Evolutionary conservation across 2,888 invertebrate genomes (phyloP).

Genomic region (Platycnemis pennipes): DNA sequence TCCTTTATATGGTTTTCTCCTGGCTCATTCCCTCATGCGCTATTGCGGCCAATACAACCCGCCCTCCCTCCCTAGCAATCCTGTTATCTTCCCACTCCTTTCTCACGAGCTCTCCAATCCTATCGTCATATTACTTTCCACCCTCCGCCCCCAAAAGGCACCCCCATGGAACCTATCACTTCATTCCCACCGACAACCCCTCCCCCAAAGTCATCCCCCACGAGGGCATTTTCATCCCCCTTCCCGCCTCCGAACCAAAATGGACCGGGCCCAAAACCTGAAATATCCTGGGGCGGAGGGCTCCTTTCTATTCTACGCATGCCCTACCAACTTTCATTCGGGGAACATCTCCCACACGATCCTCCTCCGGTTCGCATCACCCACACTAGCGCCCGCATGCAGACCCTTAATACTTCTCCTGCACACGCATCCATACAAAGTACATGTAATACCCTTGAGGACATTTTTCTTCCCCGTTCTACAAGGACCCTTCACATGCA

Average conservation of each 20-base stretch:
- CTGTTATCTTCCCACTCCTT: slow-evolving; percentile 19
- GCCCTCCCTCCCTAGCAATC: neutral
- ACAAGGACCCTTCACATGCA: neutral
- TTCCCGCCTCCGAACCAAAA: neutral
- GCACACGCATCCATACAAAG: neutral
- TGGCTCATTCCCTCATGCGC: neutral
- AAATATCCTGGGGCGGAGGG: neutral
- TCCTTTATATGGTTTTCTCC: neutral
- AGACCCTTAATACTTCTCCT: neutral
- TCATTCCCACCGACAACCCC: neutral
- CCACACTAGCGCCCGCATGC: too few relatives aligned
- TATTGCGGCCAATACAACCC: neutral
- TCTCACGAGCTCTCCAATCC: neutral
- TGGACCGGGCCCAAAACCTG: neutral
- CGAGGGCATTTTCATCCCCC: slow-evolving; percentile 2
- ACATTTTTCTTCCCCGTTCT: too few relatives aligned
- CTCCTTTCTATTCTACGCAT: slow-evolving; percentile 28
- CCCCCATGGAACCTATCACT: neutral
- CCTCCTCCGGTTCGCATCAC: neutral
- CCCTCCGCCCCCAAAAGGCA: neutral
- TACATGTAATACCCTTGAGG: too few relatives aligned
- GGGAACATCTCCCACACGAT: neutral
- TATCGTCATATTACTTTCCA: neutral
- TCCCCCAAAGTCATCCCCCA: neutral
- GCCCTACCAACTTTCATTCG: slow-evolving; percentile 27